These are phyloP conservation scores for Eupithecia exiguata DNA, from an alignment of 2,888 invertebrate genomes.

Conservation along the genomic window DNA sequence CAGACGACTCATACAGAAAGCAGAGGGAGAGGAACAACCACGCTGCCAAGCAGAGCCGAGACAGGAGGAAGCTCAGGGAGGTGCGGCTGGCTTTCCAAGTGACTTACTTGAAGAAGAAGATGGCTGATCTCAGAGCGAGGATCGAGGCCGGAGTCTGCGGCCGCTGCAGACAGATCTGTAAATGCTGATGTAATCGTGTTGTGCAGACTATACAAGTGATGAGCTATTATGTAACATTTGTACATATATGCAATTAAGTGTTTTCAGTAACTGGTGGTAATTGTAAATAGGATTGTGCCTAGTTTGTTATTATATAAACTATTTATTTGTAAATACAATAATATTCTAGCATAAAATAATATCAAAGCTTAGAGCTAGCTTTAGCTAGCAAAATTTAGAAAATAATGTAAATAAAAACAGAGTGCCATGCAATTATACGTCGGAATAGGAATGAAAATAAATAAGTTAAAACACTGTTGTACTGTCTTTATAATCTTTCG, in stretches of 20 bases:
- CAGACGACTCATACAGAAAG: slow-evolving; percentile 93
- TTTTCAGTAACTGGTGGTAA: too few species aligned
- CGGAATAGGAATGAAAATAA: neutral
- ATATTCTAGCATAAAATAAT: neutral
- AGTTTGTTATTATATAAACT: slow-evolving; percentile 5
- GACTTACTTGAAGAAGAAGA: slow-evolving; percentile 93
- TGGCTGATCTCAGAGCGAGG: slow-evolving; percentile 89
- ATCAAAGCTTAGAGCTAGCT: neutral
- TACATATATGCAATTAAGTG: neutral
- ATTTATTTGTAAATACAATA: slow-evolving; percentile 37
- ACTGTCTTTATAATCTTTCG: neutral
- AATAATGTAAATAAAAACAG: neutral
- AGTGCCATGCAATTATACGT: neutral
- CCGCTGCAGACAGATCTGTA: slow-evolving; percentile 53
- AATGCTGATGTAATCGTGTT: slow-evolving; percentile 44
- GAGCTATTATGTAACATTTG: neutral
- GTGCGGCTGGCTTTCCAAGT: slow-evolving; percentile 96
- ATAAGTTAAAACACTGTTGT: neutral
- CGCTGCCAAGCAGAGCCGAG: slow-evolving; percentile 96
- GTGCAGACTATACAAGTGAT: slow-evolving; percentile 9
- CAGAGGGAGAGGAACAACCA: slow-evolving; percentile 95
- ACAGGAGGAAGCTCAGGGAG: slow-evolving; percentile 94
- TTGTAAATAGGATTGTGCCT: neutral
- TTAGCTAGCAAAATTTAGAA: too few species aligned
- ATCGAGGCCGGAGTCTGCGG: slow-evolving; percentile 79